Evolutionary conservation across 1,140 invertebrate species (phyloP), one percentile per base, ranked within the genome.

Genomic region (Homarus americanus): DNA sequence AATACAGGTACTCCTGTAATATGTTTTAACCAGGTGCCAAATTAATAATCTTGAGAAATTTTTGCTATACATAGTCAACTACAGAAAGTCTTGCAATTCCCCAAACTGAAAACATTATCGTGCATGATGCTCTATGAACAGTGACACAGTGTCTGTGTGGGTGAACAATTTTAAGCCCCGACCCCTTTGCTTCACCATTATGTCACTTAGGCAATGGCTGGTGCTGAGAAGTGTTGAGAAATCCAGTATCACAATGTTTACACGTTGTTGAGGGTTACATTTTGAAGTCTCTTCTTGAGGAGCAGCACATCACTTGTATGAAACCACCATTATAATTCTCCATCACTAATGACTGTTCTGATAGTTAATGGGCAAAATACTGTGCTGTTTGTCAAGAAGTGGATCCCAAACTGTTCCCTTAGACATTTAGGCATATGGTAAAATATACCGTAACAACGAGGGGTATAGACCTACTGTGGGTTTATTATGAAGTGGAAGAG

Each of bases 401-500:
- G 49, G 36, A 44, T 63, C 79, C 75, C 34, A 87, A 87, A 87
- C 44, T 87, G 49, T 63, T 87, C 73, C 85, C 85, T 63, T 63
- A 87, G 85, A 87, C 85, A 87, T 78, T 63, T 58, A 87, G 63
- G 85, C 85, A 87, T 87, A 87, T 63, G 24, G 40, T 66, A 78
- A 87, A 78, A 73, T 78, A 87, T 87, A 58, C 36, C 53, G 38
- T 87, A 87, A 78, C 75, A 87, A 87, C 75, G n/a, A 79, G 75
- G 85, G 85, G 53, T 63, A 87, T 66, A 87, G 85, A 79, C 53
- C 85, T 87, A 87, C 85, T 79, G 44, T 87, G 53, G 73, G 44
- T 66, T 78, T 87, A 79, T 87, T 78, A 79, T 87, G 73, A 76
- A 66, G 75, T 78, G 85, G 44, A 87, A 87, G 44, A 87, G 85